phyloP scores from a whole-genome alignment of 2,888 invertebrate genomes.

The Phyto melanocephala region DNA sequence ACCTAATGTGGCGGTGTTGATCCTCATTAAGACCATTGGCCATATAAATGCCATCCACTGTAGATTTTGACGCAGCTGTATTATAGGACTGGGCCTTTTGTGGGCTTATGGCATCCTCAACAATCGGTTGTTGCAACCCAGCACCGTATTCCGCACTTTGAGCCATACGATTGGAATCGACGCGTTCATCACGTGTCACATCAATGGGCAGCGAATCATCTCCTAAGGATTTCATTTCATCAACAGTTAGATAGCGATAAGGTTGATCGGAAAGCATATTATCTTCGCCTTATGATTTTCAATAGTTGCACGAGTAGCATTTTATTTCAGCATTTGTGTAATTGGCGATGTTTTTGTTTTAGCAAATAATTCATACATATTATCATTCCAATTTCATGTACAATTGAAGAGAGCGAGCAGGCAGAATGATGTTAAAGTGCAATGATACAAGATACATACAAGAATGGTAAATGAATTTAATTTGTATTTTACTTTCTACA shows the following conservation, averaged over 20 bases:
- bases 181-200: slow-evolving; percentile 93
- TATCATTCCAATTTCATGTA: slow-evolving; percentile 55
- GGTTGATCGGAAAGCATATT: slow-evolving; percentile 93
- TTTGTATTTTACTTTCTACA: slow-evolving; percentile 14
- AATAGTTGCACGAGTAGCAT: slow-evolving; percentile 61
- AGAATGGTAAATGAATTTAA: slow-evolving; percentile 47
- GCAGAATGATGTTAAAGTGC: slow-evolving; percentile 34
- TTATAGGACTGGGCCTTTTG: slow-evolving; percentile 81
- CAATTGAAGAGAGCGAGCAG: slow-evolving; percentile 47
- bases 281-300: slow-evolving; percentile 86
- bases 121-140: slow-evolving; percentile 77
- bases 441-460: slow-evolving; percentile 58
- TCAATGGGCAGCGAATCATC: slow-evolving; percentile 96
- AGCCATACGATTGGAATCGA: slow-evolving; percentile 84
- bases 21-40: slow-evolving; percentile 74
- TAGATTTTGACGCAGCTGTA: slow-evolving; percentile 73
- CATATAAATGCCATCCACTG: slow-evolving; percentile 79
- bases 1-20: slow-evolving; percentile 83
- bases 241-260: slow-evolving; percentile 94
- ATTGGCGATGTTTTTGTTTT: slow-evolving; percentile 47
- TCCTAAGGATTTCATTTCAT: slow-evolving; percentile 96
- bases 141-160: slow-evolving; percentile 78
- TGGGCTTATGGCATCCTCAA: slow-evolving; percentile 83
- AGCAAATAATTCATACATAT: slow-evolving; percentile 30
- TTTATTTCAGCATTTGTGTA: slow-evolving; percentile 50